Conservation (phyloP, 1,140 invertebrate genomes). For the Drosophila persimilis region DNA sequence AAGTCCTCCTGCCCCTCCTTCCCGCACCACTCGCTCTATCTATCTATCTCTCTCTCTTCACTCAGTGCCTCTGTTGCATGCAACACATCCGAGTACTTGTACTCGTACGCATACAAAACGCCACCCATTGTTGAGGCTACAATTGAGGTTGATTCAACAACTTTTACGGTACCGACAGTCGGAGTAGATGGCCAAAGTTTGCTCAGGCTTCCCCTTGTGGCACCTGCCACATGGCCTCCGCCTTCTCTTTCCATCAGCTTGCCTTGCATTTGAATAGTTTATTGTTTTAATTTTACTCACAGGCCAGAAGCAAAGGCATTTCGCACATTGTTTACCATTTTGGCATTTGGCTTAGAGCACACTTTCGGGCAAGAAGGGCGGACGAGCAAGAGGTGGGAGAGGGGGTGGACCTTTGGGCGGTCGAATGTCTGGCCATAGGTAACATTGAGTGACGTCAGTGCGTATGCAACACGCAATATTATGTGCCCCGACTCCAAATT, state of each 20-base stretch:
- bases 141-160: conserved; percentile 50
- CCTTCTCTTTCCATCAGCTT: conserved; percentile 18
- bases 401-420: neutral
- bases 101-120: too few relatives aligned
- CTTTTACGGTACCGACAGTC: conserved; percentile 34
- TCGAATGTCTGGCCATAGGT: conserved; percentile 24
- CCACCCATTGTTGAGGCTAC: conserved; percentile 30
- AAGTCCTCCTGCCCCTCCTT: conserved; percentile 14
- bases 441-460: conserved; percentile 45
- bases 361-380: conserved; percentile 8
- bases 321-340: conserved; percentile 78
- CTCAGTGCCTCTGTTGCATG: conserved; percentile 10
- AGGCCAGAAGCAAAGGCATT: conserved; percentile 44
- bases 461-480: conserved; percentile 30
- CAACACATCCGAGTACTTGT: too few relatives aligned
- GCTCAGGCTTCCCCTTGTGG: neutral
- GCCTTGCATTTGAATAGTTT: conserved; percentile 45
- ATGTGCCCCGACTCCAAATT: neutral
- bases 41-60: neutral
- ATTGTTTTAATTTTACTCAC: conserved; percentile 76
- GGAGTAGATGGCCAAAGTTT: conserved; percentile 21
- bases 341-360: conserved; percentile 70
- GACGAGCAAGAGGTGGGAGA: too few relatives aligned
- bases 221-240: conserved; percentile 8
- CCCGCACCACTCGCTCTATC: conserved; percentile 8